A percentile compares a stretch with the other conserved stretches of the same genome.
Conservation (phyloP, 2,888 invertebrate genomes). For the Drosophila rubida region DNA sequence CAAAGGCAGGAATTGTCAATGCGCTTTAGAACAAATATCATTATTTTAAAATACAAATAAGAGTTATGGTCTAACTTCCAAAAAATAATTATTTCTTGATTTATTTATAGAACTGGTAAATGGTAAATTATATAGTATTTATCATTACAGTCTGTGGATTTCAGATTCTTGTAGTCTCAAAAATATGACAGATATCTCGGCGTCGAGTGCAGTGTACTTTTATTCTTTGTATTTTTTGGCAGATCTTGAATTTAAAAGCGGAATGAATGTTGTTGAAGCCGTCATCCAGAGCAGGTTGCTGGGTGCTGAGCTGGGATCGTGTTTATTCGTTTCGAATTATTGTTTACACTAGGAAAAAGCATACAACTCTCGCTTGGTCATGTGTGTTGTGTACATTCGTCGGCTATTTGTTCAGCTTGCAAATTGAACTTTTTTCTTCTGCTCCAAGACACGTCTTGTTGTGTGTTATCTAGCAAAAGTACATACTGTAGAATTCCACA, state of each 20-base stretch:
- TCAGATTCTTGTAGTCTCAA: not conserved
- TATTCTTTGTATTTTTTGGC: not conserved
- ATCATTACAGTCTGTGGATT: not conserved
- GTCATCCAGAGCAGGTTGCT: conserved; percentile 6
- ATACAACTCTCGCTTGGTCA: conserved; percentile 55
- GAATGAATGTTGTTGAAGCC: conserved; percentile 2
- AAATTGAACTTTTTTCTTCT: conserved; percentile 44
- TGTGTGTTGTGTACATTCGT: conserved; percentile 46
- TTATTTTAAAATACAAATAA: too few relatives aligned
- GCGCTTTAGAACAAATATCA: too few relatives aligned
- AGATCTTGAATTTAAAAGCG: conserved; percentile 5
- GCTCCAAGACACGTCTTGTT: conserved; percentile 25
- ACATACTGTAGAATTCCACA: conserved; percentile 39
- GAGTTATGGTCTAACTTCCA: too few relatives aligned
- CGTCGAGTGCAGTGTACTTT: not conserved
- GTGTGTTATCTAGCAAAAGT: conserved; percentile 27
- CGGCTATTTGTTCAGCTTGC: conserved; percentile 70
- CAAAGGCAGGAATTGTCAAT: not conserved
- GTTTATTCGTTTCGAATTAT: conserved; percentile 52
- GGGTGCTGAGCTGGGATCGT: conserved; percentile 13
- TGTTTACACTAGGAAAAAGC: conserved; percentile 54
- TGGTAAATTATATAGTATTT: too few relatives aligned
- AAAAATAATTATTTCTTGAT: too few relatives aligned
- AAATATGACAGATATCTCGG: not conserved
- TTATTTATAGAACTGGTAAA: too few relatives aligned